Evolutionary conservation across 2,113 vertebrate genomes (phyloP).

Genomic region (Abramis brama): DNA sequence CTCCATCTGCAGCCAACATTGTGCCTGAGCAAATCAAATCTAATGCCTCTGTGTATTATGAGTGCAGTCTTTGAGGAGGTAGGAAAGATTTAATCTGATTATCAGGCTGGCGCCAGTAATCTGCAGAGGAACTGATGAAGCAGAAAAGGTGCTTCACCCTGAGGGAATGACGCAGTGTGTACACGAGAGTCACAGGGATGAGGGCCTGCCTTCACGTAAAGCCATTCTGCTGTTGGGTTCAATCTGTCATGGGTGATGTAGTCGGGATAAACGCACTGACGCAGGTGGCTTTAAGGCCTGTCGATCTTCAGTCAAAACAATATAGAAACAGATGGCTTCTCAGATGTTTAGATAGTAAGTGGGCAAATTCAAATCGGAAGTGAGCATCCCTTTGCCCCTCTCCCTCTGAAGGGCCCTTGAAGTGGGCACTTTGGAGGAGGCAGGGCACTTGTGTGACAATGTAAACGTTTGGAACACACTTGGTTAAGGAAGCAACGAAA

Average conservation of each 20-base stretch:
- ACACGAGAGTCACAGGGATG: neutral
- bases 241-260: slow-evolving; percentile 3
- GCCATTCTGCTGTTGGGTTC: slow-evolving; percentile 19
- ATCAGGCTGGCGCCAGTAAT: slow-evolving; percentile 44
- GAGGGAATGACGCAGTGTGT: slow-evolving; percentile 19
- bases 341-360: neutral
- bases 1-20: slow-evolving; percentile 11
- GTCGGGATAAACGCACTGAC: neutral
- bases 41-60: neutral
- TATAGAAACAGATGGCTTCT: neutral
- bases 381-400: too few relatives aligned
- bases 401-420: too few relatives aligned
- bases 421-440: too few relatives aligned
- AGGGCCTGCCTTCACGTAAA: neutral
- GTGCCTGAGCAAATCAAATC: slow-evolving; percentile 28
- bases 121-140: slow-evolving; percentile 39
- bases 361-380: too few relatives aligned
- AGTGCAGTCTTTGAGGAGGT: neutral
- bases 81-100: slow-evolving; percentile 50
- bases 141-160: slow-evolving; percentile 24
- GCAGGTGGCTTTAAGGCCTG: neutral
- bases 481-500: too few relatives aligned
- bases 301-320: neutral
- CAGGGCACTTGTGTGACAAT: too few relatives aligned
- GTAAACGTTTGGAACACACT: too few relatives aligned